Conservation (phyloP, 2,888 invertebrate genomes). For the Ophioninae sp. region DNA sequence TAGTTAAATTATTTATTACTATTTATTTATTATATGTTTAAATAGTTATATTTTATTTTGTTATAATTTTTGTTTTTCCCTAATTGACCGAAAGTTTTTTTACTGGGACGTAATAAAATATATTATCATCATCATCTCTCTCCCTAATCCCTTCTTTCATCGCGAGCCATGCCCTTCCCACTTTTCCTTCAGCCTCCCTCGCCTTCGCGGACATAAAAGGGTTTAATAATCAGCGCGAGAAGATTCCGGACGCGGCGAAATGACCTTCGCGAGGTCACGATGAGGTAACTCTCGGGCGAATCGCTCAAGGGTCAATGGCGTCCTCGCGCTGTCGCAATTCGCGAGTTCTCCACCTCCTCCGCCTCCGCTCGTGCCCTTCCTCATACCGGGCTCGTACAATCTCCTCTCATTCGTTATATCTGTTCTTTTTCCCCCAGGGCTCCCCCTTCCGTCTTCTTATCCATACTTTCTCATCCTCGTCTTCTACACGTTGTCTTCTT, state of each 20-base stretch:
- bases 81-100: too few species aligned
- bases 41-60: too few species aligned
- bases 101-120: too few species aligned
- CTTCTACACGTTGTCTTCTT: slow-evolving; percentile 8
- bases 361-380: too few species aligned
- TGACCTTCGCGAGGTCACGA: slow-evolving; percentile 52
- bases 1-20: too few species aligned
- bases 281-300: slow-evolving; percentile 58
- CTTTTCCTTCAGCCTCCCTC: too few species aligned
- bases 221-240: slow-evolving; percentile 44
- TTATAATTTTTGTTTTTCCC: too few species aligned
- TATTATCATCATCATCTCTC: too few species aligned
- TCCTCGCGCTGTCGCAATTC: slow-evolving; percentile 41
- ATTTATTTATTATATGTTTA: too few species aligned
- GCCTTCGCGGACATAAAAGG: slow-evolving; percentile 32
- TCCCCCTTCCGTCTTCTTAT: slow-evolving; percentile 5
- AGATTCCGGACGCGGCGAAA: slow-evolving; percentile 37
- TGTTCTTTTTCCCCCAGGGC: not conserved
- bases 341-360: slow-evolving; percentile 12
- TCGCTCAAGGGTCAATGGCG: slow-evolving; percentile 60
- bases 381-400: not conserved
- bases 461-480: not conserved
- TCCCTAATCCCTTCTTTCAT: not conserved
- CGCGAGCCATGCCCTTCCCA: too few species aligned
- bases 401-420: slow-evolving; percentile 6